Conservation (phyloP, 92 coral and sea anemone genomes). For the Actinostola sp. region DNA sequence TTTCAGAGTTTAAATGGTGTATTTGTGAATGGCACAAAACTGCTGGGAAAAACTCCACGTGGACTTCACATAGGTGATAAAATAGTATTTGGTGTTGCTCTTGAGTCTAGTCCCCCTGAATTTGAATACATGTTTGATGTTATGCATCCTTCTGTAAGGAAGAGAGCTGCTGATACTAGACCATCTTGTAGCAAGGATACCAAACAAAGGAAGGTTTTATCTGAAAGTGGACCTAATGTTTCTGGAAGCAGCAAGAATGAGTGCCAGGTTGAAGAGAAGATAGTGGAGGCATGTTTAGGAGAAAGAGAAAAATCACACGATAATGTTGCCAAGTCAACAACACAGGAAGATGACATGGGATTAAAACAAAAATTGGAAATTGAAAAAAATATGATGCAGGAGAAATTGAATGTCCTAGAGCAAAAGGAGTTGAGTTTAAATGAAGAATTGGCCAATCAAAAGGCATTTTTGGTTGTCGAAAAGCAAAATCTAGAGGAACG, state of each 20-base stretch:
- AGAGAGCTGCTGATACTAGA: slow-evolving; percentile 56
- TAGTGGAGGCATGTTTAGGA: slow-evolving; percentile 72
- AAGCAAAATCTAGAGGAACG: slow-evolving; percentile 79
- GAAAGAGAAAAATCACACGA: slow-evolving; percentile 80
- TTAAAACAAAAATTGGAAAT: slow-evolving; percentile 71
- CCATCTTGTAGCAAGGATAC: slow-evolving; percentile 57
- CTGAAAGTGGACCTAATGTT: slow-evolving; percentile 63
- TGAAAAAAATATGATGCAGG: slow-evolving; percentile 68
- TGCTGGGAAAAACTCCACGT: slow-evolving; percentile 56
- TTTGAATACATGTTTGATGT: slow-evolving; percentile 92
- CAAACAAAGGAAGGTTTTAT: slow-evolving; percentile 75
- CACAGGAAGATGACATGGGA: slow-evolving; percentile 77
- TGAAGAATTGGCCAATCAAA: slow-evolving; percentile 79
- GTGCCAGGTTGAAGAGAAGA: slow-evolving; percentile 16
- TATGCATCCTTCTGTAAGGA: slow-evolving; percentile 67
- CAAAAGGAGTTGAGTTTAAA: slow-evolving; percentile 76
- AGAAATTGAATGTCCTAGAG: slow-evolving; percentile 63
- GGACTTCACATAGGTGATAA: slow-evolving; percentile 78
- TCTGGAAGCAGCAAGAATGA: slow-evolving; percentile 46
- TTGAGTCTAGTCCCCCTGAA: slow-evolving; percentile 83
- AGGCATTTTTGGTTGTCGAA: slow-evolving; percentile 81
- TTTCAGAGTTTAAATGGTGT: slow-evolving; percentile 98
- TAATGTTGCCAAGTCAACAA: slow-evolving; percentile 59
- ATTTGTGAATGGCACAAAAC: slow-evolving; percentile 73
- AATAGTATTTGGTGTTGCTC: slow-evolving; percentile 91